Evolutionary conservation across 1,140 invertebrate species (phyloP), one percentile per base, ranked within the genome.

Genomic region (Drosophila watanabei): DNA sequence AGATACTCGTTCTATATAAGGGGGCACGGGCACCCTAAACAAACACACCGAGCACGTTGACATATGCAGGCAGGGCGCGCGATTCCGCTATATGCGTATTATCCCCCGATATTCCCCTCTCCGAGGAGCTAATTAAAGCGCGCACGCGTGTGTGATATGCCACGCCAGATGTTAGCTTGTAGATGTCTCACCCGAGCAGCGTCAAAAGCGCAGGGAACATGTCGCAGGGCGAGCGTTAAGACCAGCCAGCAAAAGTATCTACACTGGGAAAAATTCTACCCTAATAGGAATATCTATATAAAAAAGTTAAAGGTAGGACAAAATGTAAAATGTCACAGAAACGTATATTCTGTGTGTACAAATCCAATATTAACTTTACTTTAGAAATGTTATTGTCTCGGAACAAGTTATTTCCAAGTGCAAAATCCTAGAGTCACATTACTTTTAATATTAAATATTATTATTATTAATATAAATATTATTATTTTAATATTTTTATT

Each of bases 101-200:
- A 14, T 20, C 32, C 51, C 80, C 20, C 32, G 20, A 24, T 11
- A 6, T n/a, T 41, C 32, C 45, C 72, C 48, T 14, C 37, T 13
- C 32, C 61, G 16, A 64, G 63, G 46, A 85, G 82, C 82, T 85
- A 85, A 85, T 85, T 85, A 85, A 85, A 85, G 82, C 64, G 82
- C 82, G 75, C 82, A 82, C 79, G 82, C 82, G 70, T 73, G 82
- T 86, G 83, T 86, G 83, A 86, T 87, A 65, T 86, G 83, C 75
- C 83, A 87, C 65, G 83, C 83, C 83, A 86, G 83, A 86, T 86
- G 82, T 75, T 75, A 18, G 60, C 49, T 46, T 48, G 52, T 72
- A 84, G 58, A 83, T 75, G 80, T 79, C 77, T 62, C 66, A 59
- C 20, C 70, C 54, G 46, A 73, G 35, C 70, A 71, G 33, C 66